A percentile compares a stretch with the other conserved stretches of the same genome.
Evolutionary conservation across 1,140 invertebrate genomes (phyloP).

Genomic region (Portunus trituberculatus): DNA sequence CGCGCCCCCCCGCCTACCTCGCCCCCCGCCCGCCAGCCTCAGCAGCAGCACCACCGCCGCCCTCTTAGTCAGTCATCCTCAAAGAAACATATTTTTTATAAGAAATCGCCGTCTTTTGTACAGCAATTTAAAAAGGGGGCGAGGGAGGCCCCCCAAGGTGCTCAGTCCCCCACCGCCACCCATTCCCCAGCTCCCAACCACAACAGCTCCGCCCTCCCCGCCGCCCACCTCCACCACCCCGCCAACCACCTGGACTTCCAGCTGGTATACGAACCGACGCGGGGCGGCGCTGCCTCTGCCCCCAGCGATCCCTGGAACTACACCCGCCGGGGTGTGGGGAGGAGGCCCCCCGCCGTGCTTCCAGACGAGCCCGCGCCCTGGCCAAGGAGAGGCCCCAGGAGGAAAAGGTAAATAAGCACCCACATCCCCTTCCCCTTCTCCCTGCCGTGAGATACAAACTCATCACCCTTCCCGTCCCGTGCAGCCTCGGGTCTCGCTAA

Average conservation of each 20-base stretch:
- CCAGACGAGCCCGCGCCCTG: slow-evolving; percentile 38
- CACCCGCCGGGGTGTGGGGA: slow-evolving; percentile 32
- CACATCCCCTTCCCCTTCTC: background rate
- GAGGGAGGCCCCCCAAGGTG: slow-evolving; percentile 34
- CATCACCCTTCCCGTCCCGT: background rate
- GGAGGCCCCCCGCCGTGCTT: slow-evolving; percentile 27
- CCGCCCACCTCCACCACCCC: slow-evolving; percentile 46
- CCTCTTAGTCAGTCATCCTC: slow-evolving; percentile 62
- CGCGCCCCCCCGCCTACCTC: slow-evolving; percentile 34
- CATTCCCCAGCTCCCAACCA: background rate
- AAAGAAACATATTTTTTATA: slow-evolving; percentile 70
- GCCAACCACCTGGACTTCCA: slow-evolving; percentile 66
- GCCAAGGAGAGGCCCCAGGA: slow-evolving; percentile 41
- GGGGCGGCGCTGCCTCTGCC: slow-evolving; percentile 15
- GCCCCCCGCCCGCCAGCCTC: background rate
- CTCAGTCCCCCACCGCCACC: slow-evolving; percentile 36
- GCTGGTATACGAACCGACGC: slow-evolving; percentile 69
- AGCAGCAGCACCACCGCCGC: slow-evolving; percentile 31
- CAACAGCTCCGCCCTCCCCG: slow-evolving; percentile 39
- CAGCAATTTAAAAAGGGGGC: slow-evolving; percentile 57
- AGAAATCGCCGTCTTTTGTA: slow-evolving; percentile 72
- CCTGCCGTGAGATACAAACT: background rate
- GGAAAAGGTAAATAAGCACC: slow-evolving; percentile 53
- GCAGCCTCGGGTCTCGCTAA: slow-evolving; percentile 80
- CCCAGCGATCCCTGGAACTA: slow-evolving; percentile 45